Conservation (phyloP, 2,888 invertebrate genomes). For the Pyrochroa serraticornis region DNA sequence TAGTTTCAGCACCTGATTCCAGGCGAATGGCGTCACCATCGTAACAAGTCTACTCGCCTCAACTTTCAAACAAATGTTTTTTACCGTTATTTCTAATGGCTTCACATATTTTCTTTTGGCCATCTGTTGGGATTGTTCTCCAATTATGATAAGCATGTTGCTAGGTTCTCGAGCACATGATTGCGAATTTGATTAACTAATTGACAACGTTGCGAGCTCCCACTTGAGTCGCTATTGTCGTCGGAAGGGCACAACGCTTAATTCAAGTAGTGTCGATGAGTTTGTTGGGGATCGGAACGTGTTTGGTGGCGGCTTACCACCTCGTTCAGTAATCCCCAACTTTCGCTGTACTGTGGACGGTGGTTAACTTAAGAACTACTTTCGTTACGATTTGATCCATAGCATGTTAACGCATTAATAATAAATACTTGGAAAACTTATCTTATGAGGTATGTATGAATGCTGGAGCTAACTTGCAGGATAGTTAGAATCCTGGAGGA, state of each 20-base stretch:
- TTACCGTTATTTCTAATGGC: no score
- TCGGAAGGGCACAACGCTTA: slow-evolving; percentile 2
- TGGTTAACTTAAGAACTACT: not conserved
- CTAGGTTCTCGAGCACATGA: slow-evolving; percentile 10
- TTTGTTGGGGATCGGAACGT: not conserved
- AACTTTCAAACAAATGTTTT: no score
- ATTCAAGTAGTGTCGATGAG: slow-evolving; percentile 7
- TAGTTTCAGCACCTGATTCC: no score
- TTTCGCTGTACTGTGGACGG: not conserved
- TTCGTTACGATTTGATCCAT: slow-evolving; percentile 15
- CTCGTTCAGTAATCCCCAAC: slow-evolving; percentile 5
- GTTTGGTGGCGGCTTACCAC: slow-evolving; percentile 4
- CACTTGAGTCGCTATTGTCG: not conserved
- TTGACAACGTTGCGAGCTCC: slow-evolving; percentile 5
- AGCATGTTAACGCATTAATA: not conserved
- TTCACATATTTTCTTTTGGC: not conserved
- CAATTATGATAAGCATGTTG: not conserved
- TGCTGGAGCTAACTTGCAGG: slow-evolving; percentile 1
- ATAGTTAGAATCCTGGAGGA: not conserved
- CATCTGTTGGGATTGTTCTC: not conserved
- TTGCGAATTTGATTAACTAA: slow-evolving; percentile 27
- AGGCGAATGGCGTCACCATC: no score
- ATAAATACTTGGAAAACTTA: not conserved
- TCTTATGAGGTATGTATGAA: slow-evolving; percentile 3
- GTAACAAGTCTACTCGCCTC: no score